These are phyloP conservation scores for Clinocottus analis DNA, from an alignment of 2,113 vertebrate genomes.

Conservation along the genomic window DNA sequence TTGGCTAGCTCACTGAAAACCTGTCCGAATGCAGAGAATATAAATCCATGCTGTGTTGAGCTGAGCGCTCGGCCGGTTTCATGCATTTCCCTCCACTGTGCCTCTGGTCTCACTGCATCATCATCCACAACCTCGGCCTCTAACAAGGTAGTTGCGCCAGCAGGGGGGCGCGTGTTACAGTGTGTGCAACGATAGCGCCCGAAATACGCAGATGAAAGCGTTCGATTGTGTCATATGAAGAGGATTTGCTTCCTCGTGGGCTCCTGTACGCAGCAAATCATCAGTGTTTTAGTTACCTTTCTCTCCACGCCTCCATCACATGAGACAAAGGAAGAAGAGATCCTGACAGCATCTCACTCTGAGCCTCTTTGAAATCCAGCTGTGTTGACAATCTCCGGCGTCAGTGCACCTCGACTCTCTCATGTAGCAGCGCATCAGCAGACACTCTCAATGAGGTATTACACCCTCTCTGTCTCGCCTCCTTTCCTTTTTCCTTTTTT, in stretches of 20 bases:
- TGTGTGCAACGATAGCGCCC: neutral
- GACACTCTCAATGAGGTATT: slow-evolving; percentile 40
- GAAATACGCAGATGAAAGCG: neutral
- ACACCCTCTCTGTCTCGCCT: slow-evolving; percentile 25
- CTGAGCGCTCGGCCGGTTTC: neutral
- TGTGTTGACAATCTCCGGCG: slow-evolving; percentile 62
- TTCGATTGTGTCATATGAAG: slow-evolving; percentile 3
- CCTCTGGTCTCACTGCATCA: neutral
- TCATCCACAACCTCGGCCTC: neutral
- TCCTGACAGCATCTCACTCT: slow-evolving; percentile 20
- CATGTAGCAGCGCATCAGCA: slow-evolving; percentile 53
- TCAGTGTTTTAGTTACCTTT: neutral
- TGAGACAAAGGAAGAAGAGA: neutral
- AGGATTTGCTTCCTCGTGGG: neutral
- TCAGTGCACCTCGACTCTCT: slow-evolving; percentile 47
- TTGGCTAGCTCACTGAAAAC: neutral
- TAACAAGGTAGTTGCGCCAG: neutral
- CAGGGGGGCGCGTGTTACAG: neutral
- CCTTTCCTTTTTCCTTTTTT: neutral
- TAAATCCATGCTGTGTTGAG: neutral
- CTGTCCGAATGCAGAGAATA: neutral
- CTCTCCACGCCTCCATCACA: neutral
- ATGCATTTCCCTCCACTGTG: neutral
- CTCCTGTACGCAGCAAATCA: slow-evolving; percentile 2
- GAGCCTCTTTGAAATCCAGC: slow-evolving; percentile 62